Percentiles rank a stretch among this genome's conserved stretches.
phyloP scores from a whole-genome alignment of 2,797 vertebrate species.

The Ispidina picta region DNA sequence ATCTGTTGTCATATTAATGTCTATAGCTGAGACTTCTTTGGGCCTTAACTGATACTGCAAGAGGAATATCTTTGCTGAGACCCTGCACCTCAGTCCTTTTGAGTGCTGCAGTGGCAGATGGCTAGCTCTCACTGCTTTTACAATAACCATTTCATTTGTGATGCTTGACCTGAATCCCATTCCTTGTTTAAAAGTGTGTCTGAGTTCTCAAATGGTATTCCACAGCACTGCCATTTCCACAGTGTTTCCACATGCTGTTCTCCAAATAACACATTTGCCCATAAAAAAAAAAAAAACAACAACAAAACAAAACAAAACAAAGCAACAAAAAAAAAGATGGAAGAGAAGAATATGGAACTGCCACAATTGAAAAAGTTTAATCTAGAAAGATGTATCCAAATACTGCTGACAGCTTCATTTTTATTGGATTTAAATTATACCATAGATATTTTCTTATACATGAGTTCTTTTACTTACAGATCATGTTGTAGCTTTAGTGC shows the following conservation, averaged over 20 bases:
- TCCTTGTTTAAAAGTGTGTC: slow-evolving; percentile 67
- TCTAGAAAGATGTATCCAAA: slow-evolving; percentile 8
- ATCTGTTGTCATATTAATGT: background rate
- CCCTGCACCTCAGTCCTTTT: slow-evolving; percentile 40
- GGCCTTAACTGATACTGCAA: background rate
- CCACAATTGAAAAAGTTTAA: slow-evolving; percentile 35
- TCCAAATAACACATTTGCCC: slow-evolving; percentile 42
- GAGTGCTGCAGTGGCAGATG: slow-evolving; percentile 64
- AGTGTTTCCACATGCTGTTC: slow-evolving; percentile 55
- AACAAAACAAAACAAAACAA: too few species aligned
- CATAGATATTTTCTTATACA: slow-evolving; percentile 6
- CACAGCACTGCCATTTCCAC: slow-evolving; percentile 65
- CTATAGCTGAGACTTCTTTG: background rate
- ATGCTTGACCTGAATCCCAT: slow-evolving; percentile 74
- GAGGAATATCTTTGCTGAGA: background rate
- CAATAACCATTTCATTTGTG: slow-evolving; percentile 73
- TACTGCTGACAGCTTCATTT: slow-evolving; percentile 15
- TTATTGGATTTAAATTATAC: slow-evolving; percentile 9
- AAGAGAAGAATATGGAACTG: slow-evolving; percentile 55
- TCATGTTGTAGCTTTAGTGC: slow-evolving; percentile 24
- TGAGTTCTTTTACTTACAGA: slow-evolving; percentile 25
- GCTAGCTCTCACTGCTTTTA: slow-evolving; percentile 70
- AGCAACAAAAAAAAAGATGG: slow-evolving; percentile 24
- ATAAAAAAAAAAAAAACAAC: slow-evolving; percentile 48
- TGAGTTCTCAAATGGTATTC: slow-evolving; percentile 64